Evolutionary conservation across 2,888 invertebrate genomes (phyloP).

Genomic region (Azorinus chamasolen): DNA sequence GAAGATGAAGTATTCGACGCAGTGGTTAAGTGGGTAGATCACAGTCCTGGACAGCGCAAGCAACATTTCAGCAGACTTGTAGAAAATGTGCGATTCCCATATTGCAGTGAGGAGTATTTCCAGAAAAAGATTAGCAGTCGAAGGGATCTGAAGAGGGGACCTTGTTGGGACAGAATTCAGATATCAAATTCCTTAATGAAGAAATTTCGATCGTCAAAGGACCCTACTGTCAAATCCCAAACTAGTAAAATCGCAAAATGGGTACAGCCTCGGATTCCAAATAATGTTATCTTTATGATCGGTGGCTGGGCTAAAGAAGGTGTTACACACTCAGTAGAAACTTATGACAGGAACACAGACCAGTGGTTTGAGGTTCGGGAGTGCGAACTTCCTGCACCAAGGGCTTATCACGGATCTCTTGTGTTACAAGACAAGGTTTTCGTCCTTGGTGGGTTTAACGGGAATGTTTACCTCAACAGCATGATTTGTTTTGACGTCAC

Average conservation of each 20-base stretch:
- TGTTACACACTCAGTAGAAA: slow-evolving; percentile 87
- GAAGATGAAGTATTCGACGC: slow-evolving; percentile 87
- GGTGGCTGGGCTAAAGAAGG: slow-evolving; percentile 93
- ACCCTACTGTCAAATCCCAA: slow-evolving; percentile 22
- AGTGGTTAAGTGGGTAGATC: slow-evolving; percentile 88
- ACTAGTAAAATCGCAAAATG: slow-evolving; percentile 30
- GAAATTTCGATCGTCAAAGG: slow-evolving; percentile 45
- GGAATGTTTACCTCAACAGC: slow-evolving; percentile 86
- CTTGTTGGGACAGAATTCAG: slow-evolving; percentile 49
- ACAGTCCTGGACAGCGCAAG: slow-evolving; percentile 91
- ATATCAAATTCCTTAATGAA: slow-evolving; percentile 49
- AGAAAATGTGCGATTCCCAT: slow-evolving; percentile 70
- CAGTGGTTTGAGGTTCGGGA: slow-evolving; percentile 90
- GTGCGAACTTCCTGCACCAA: slow-evolving; percentile 90
- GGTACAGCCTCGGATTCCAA: slow-evolving; percentile 90
- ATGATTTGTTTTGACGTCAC: slow-evolving; percentile 85
- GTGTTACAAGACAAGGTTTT: slow-evolving; percentile 85
- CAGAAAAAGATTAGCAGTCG: slow-evolving; percentile 43
- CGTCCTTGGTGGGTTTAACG: slow-evolving; percentile 87
- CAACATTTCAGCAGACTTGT: slow-evolving; percentile 90
- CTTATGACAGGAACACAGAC: slow-evolving; percentile 88
- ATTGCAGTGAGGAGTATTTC: slow-evolving; percentile 64
- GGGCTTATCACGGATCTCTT: slow-evolving; percentile 92
- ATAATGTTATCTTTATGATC: slow-evolving; percentile 95
- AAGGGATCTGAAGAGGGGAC: slow-evolving; percentile 54